These are phyloP conservation scores for Cynoglossus semilaevis DNA, from an alignment of 2,113 vertebrate species.

Conservation along the genomic window DNA sequence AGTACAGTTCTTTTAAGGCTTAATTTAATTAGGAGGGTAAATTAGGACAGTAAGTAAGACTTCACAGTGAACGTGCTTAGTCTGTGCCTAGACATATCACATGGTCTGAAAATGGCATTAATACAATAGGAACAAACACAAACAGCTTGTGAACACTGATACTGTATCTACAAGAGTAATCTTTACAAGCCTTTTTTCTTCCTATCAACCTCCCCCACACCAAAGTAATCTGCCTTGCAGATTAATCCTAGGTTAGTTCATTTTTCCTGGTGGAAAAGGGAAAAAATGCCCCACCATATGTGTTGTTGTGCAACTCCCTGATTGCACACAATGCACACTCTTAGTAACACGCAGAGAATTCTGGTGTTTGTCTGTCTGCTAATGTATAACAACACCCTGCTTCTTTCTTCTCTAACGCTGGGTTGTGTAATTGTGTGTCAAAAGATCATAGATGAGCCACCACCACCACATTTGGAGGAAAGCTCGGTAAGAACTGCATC, in stretches of 20 bases:
- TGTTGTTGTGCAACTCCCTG: slow-evolving; percentile 55
- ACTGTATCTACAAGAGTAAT: not conserved
- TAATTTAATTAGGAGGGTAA: not conserved
- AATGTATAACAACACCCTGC: slow-evolving; percentile 5
- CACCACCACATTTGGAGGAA: slow-evolving; percentile 70
- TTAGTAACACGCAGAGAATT: no score
- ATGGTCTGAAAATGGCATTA: no score
- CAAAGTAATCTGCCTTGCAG: slow-evolving; percentile 65
- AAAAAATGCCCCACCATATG: slow-evolving; percentile 51
- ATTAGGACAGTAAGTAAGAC: no score
- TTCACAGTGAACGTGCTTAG: no score
- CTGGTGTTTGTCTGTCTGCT: slow-evolving; percentile 18
- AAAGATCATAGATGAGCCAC: slow-evolving; percentile 79
- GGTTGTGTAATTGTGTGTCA: no score
- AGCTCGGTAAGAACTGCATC: slow-evolving; percentile 72
- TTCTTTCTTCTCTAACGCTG: not conserved
- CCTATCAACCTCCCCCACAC: slow-evolving; percentile 22
- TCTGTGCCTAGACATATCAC: no score
- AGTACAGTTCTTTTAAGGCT: slow-evolving; percentile 18
- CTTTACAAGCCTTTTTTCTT: slow-evolving; percentile 17
- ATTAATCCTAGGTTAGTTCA: slow-evolving; percentile 71
- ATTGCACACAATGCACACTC: no score
- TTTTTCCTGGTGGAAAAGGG: slow-evolving; percentile 50
- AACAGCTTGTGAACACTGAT: no score
- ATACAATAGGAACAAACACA: no score